Evolutionary conservation across 2,113 vertebrate genomes (phyloP).

Genomic region (Platysteira castanea): DNA sequence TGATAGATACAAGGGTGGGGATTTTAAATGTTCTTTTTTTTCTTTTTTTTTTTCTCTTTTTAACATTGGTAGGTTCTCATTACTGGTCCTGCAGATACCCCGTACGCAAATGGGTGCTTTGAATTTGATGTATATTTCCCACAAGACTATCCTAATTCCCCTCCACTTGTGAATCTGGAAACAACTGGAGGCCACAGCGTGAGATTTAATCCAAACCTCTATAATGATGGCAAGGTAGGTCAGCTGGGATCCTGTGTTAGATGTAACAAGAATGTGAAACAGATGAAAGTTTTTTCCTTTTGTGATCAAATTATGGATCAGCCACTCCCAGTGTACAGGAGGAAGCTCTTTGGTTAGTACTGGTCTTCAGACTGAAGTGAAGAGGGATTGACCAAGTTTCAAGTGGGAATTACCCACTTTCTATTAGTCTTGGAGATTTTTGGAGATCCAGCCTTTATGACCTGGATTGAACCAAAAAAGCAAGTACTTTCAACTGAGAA

Average conservation of each 20-base stretch:
- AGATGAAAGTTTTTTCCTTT: background rate
- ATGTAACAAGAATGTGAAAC: background rate
- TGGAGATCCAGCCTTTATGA: background rate
- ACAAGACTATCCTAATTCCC: conserved; percentile 98
- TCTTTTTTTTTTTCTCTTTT: background rate
- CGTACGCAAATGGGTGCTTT: conserved; percentile 96
- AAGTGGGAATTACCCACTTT: background rate
- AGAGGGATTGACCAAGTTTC: background rate
- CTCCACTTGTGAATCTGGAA: conserved; percentile 97
- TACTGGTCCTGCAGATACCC: conserved; percentile 95
- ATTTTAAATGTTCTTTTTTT: background rate
- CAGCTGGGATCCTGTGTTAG: background rate
- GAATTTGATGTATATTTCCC: conserved; percentile 99
- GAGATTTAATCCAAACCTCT: conserved; percentile 98
- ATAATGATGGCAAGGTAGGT: conserved; percentile 96
- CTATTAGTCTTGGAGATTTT: background rate
- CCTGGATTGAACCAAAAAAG: background rate
- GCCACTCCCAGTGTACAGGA: background rate
- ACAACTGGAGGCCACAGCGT: conserved; percentile 97
- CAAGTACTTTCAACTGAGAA: background rate
- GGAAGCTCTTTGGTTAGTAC: background rate
- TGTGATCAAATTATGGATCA: background rate
- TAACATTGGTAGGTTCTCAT: conserved; percentile 85
- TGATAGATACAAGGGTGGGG: background rate
- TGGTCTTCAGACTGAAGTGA: background rate